phyloP scores from a whole-genome alignment of 2,113 vertebrate genomes.

The Barbus barbus region DNA sequence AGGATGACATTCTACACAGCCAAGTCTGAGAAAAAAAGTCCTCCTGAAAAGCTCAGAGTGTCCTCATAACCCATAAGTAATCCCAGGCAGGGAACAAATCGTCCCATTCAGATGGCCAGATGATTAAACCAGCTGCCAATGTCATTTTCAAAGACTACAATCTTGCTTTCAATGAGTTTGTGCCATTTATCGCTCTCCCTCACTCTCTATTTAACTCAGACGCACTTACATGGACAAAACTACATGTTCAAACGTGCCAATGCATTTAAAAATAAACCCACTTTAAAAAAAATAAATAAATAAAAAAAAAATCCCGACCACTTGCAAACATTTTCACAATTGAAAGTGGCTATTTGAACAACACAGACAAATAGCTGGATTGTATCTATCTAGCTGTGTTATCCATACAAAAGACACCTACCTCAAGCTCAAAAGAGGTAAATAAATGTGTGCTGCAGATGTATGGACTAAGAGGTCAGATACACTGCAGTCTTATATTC shows the following conservation, averaged over 20 bases:
- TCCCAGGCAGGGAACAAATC: slow-evolving; percentile 57
- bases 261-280: background rate
- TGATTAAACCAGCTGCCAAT: slow-evolving; percentile 69
- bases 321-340: slow-evolving; percentile 9
- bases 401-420: background rate
- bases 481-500: background rate
- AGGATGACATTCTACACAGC: background rate
- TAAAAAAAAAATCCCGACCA: background rate
- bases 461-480: background rate
- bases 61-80: slow-evolving; percentile 50
- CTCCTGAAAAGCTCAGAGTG: slow-evolving; percentile 43
- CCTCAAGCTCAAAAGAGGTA: background rate
- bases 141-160: slow-evolving; percentile 57
- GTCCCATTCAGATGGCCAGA: slow-evolving; percentile 64
- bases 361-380: background rate
- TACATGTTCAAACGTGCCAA: too few relatives aligned
- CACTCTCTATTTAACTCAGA: background rate
- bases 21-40: slow-evolving; percentile 1
- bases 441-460: background rate
- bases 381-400: background rate
- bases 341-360: slow-evolving; percentile 16
- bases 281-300: too few relatives aligned
- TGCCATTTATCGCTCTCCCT: background rate
- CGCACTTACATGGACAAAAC: background rate
- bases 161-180: background rate